These are phyloP conservation scores for Spilosoma lubricipeda DNA, from an alignment of 2,888 invertebrate genomes.

Conservation along the genomic window DNA sequence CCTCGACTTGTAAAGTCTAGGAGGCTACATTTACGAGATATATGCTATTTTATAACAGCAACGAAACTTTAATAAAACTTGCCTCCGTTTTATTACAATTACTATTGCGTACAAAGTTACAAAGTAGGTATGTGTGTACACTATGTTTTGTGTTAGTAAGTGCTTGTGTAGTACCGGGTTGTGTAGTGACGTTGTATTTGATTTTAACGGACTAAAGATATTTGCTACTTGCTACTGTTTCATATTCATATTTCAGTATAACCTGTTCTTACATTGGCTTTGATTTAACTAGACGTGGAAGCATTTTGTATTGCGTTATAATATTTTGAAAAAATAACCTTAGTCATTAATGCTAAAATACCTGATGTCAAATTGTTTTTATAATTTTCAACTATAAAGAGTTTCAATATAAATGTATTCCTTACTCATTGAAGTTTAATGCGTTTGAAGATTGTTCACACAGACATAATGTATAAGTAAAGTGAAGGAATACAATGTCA, in stretches of 20 bases:
- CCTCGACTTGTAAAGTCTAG: slow-evolving; percentile 72
- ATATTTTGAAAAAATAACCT: background rate
- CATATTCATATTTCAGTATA: background rate
- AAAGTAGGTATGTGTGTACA: too few species aligned
- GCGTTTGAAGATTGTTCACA: background rate
- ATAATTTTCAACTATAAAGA: background rate
- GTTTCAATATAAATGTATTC: background rate
- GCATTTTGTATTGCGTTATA: background rate
- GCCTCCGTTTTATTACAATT: slow-evolving; percentile 60
- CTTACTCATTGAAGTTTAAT: background rate
- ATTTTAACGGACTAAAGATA: background rate
- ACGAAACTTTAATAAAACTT: slow-evolving; percentile 65
- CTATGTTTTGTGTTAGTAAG: background rate
- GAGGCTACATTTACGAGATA: slow-evolving; percentile 71
- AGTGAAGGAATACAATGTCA: slow-evolving; percentile 68
- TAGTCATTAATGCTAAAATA: background rate
- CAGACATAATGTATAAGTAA: slow-evolving; percentile 35
- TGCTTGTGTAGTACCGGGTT: background rate
- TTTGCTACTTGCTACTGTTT: background rate
- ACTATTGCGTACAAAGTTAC: slow-evolving; percentile 55
- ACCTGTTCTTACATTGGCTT: background rate
- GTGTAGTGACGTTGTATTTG: background rate
- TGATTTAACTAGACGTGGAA: background rate
- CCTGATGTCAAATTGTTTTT: background rate
- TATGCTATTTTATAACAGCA: slow-evolving; percentile 72